Conservation (phyloP, 2,797 vertebrate genomes). For the Syngnathus acus region DNA sequence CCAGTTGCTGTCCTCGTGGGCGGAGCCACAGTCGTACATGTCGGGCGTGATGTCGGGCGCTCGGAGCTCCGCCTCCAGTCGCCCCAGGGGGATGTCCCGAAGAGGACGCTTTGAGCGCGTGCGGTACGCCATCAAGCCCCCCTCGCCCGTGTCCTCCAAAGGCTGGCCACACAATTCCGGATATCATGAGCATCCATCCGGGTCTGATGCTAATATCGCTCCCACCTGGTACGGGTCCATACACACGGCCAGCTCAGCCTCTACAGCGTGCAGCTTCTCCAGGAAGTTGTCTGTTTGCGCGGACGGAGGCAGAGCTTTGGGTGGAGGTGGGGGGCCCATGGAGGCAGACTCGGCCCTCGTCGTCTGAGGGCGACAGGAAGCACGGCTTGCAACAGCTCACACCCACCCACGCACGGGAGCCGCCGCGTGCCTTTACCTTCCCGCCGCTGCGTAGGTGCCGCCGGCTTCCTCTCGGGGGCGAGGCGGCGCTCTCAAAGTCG, state of each 20-base stretch:
- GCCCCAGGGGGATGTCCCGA: conserved; percentile 82
- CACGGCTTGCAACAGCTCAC: too few species aligned
- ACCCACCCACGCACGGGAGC: too few species aligned
- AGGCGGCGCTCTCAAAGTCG: conserved; percentile 82
- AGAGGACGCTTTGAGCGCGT: conserved; percentile 89
- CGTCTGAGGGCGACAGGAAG: conserved; percentile 9
- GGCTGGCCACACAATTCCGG: conserved; percentile 6
- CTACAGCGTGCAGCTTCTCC: conserved; percentile 84
- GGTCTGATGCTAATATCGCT: too few species aligned
- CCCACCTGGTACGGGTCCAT: conserved; percentile 83
- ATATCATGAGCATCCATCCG: neutral
- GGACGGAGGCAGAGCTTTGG: conserved; percentile 51
- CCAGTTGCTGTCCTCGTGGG: conserved; percentile 86
- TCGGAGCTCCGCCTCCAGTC: conserved; percentile 84
- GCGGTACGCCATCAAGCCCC: conserved; percentile 81
- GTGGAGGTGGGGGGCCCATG: conserved; percentile 58
- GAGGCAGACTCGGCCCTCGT: conserved; percentile 19
- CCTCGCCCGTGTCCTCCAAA: conserved; percentile 31
- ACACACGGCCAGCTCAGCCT: conserved; percentile 81
- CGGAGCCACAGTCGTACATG: conserved; percentile 81
- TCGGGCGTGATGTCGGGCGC: conserved; percentile 93
- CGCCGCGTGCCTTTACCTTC: conserved; percentile 42
- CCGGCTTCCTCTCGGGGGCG: conserved; percentile 75
- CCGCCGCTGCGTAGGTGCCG: conserved; percentile 60
- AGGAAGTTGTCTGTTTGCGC: conserved; percentile 73